Conservation (phyloP, 2,113 vertebrate species). For the Stictonetta naevosa region DNA sequence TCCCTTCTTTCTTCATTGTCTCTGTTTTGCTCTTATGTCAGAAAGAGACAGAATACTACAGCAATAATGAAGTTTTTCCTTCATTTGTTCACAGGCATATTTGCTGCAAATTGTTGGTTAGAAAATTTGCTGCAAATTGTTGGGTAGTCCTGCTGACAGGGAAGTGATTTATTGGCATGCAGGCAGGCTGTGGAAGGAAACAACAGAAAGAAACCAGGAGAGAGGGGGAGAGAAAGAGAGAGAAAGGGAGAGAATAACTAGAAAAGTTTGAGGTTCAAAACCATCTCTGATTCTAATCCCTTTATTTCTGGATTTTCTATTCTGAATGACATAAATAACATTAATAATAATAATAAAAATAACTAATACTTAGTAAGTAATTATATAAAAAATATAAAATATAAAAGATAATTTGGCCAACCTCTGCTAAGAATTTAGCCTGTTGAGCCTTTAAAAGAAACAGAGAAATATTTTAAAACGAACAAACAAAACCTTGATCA, state of each 20-base stretch:
- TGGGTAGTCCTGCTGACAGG: neutral
- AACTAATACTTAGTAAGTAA: neutral
- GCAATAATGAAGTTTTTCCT: neutral
- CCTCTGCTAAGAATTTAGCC: neutral
- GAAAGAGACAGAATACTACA: neutral
- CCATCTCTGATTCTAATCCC: neutral
- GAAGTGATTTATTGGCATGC: neutral
- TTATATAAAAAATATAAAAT: no score
- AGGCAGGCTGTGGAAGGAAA: neutral
- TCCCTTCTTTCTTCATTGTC: slow-evolving; percentile 28
- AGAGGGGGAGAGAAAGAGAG: neutral
- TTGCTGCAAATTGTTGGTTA: neutral
- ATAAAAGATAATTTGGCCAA: neutral
- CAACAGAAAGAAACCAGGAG: neutral
- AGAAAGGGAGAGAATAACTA: neutral
- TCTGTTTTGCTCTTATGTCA: neutral
- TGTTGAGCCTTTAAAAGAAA: neutral
- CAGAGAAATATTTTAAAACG: neutral
- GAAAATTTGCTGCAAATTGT: neutral
- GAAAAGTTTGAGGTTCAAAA: neutral
- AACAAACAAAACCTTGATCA: accelerated
- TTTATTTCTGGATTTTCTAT: neutral
- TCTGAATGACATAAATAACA: neutral
- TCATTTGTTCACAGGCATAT: neutral
- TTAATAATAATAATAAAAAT: neutral